These are phyloP conservation scores for Hemiprocne comata DNA, from an alignment of 2,113 vertebrate genomes.

Conservation along the genomic window DNA sequence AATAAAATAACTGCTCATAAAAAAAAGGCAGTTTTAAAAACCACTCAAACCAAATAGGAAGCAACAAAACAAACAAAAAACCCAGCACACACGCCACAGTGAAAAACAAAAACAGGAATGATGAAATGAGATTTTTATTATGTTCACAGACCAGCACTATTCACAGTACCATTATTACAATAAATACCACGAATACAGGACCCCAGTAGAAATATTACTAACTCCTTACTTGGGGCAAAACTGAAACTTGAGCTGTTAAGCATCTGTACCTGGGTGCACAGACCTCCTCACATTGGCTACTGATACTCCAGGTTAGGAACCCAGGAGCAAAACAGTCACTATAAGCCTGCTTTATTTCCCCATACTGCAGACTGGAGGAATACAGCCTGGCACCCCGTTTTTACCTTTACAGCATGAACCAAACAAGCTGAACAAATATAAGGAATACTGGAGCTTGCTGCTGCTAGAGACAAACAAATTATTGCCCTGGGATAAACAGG, in stretches of 20 bases:
- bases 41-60: background rate
- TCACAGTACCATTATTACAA: background rate
- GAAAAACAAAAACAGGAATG: constrained; percentile 18
- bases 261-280: background rate
- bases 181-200: background rate
- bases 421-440: background rate
- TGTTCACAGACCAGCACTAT: background rate
- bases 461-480: background rate
- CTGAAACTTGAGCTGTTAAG: background rate
- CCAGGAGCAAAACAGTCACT: background rate
- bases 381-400: background rate
- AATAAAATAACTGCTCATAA: background rate
- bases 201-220: background rate
- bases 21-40: background rate
- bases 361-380: background rate
- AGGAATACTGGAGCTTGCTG: background rate
- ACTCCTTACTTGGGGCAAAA: background rate
- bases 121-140: background rate
- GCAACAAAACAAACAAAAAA: background rate
- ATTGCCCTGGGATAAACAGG: background rate
- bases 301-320: background rate
- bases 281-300: background rate
- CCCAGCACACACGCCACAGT: background rate
- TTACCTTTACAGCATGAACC: background rate
- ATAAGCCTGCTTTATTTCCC: background rate